These are phyloP conservation scores for Epinephelus cyanopodus DNA, from an alignment of 2,113 vertebrate species.

Conservation along the genomic window DNA sequence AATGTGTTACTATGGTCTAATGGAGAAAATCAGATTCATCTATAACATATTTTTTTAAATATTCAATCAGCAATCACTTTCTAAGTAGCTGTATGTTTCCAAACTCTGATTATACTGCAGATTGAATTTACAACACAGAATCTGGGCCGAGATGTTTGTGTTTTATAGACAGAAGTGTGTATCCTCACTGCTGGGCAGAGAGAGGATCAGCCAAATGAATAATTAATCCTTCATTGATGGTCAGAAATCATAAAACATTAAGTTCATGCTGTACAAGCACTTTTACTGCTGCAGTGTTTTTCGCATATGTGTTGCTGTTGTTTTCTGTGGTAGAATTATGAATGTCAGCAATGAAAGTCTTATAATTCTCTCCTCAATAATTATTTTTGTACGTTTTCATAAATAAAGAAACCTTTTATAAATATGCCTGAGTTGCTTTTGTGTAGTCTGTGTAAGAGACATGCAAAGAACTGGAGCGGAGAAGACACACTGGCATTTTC, in stretches of 20 bases:
- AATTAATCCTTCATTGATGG: constrained; percentile 26
- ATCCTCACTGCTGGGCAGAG: constrained; percentile 81
- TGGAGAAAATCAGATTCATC: background rate
- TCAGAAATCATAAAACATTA: constrained; percentile 1
- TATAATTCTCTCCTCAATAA: constrained; percentile 69
- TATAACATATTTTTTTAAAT: constrained; percentile 13
- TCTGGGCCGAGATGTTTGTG: constrained; percentile 20
- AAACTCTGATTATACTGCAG: background rate
- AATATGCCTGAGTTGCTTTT: constrained; percentile 34
- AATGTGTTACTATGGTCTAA: constrained; percentile 11
- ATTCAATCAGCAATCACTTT: background rate
- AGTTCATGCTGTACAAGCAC: constrained; percentile 13
- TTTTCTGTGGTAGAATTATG: constrained; percentile 45
- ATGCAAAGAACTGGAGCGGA: too few species aligned
- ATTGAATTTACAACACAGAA: background rate
- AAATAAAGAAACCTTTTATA: constrained; percentile 82
- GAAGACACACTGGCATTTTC: background rate
- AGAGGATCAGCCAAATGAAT: constrained; percentile 41
- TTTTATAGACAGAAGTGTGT: constrained; percentile 34
- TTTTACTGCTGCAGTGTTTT: constrained; percentile 29
- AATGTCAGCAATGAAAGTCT: constrained; percentile 80
- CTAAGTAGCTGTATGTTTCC: constrained; percentile 3
- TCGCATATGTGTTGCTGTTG: constrained; percentile 25
- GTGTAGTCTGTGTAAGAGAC: background rate
- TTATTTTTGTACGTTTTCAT: constrained; percentile 85